Base-by-base conservation (phyloP, 2,113 vertebrate species). In the Petaurus breviceps region DNA sequence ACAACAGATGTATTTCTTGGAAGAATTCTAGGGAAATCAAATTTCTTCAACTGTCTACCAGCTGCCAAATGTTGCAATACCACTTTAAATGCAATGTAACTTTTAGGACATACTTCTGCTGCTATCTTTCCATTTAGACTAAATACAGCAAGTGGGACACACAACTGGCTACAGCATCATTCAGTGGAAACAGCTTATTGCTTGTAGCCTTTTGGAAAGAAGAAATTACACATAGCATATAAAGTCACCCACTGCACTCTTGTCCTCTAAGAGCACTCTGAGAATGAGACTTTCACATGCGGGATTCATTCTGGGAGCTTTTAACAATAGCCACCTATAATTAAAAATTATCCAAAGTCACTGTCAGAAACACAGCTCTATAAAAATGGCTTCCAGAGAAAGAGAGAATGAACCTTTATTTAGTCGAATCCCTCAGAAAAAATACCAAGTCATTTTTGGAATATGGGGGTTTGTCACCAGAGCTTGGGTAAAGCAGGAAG, bases 1-100 rank as follows among this genome's bases (percentile, higher is more conserved):
- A 98, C 97, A 98, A 98, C 97, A 98, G 97, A 97, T 98, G 97
- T 96, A 97, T 95, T 98, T 98, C 96, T 98, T 97, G 97, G 97
- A 98, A 98, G 95, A 92, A 94, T 97, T 96, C 97, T 97, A 95
- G 96, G 98, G 97, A 98, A 98, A 97, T 98, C 97, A 96, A 98
- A 97, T 98, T 97, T 97, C 97, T 96, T 97, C 95, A 94, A 96
- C 97, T 95, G 96, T 96, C 97, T 96, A 95, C 96, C 97, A 98
- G 95, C 94, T 97, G 97, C 97, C 97, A 97, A 98, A 96, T 98
- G 97, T 94, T 98, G 96, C 96, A 98, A 96, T 96, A 97, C 97
- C 97, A 97, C 96, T 98, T 98, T 97, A 96, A 97, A 98, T 96
- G 93, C 91, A 92, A 96, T 94, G 98, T 97, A 97, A 97, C 95